These are phyloP conservation scores for Takifugu rubripes DNA, from an alignment of 2,797 vertebrate genomes.

Conservation along the genomic window DNA sequence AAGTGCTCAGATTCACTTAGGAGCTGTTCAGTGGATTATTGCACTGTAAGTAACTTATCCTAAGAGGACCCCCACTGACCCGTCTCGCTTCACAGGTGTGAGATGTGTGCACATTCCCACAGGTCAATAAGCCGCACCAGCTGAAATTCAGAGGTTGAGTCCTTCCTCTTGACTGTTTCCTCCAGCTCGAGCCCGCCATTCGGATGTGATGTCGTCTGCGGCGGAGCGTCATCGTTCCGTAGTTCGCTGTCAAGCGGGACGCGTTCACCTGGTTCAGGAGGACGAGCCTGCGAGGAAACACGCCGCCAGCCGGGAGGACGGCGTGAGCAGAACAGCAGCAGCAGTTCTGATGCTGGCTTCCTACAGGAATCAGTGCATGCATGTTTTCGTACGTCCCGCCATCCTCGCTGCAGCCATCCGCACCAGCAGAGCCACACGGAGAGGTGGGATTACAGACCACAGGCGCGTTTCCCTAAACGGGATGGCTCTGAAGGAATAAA, in stretches of 20 bases:
- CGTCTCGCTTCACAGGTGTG: conserved; percentile 19
- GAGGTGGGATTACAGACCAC: conserved; percentile 66
- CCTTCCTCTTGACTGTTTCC: neutral
- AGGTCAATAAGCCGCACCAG: no score
- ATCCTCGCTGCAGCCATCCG: conserved; percentile 80
- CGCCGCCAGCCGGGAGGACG: conserved; percentile 66
- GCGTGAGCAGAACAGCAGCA: conserved; percentile 67
- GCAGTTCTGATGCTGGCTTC: conserved; percentile 82
- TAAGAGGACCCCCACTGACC: conserved; percentile 35
- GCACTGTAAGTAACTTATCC: conserved; percentile 49
- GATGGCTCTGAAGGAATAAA: neutral
- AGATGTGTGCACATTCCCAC: neutral
- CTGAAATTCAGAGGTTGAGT: neutral
- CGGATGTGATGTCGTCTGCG: conserved; percentile 79
- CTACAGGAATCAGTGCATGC: conserved; percentile 89
- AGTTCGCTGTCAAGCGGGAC: conserved; percentile 63
- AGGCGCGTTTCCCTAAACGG: neutral
- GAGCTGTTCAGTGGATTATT: conserved; percentile 54
- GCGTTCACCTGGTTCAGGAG: conserved; percentile 72
- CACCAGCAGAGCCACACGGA: conserved; percentile 69
- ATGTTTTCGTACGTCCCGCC: conserved; percentile 84
- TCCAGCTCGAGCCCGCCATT: conserved; percentile 75
- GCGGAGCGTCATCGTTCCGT: conserved; percentile 79
- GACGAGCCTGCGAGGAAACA: conserved; percentile 42
- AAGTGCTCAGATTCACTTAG: conserved; percentile 54